Evolutionary conservation across 2,797 vertebrate species (phyloP), one percentile per base, ranked within the genome.

Genomic region (Spatula versicolor): DNA sequence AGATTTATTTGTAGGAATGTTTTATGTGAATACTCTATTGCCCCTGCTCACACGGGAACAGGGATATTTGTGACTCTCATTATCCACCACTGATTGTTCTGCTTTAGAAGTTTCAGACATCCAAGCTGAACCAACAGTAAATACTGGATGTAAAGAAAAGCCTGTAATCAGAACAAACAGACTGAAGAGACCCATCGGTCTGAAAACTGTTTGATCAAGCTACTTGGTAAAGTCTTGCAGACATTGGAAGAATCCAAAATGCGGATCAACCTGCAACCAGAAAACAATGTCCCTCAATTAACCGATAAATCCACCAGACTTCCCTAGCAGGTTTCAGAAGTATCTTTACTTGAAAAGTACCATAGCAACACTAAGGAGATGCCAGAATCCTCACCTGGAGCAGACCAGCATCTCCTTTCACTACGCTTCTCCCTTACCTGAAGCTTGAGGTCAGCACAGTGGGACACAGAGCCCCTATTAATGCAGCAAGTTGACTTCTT

Each of bases 61-160:
- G 82, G 10, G 10, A 39, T 78, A 72, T 78, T 81, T 88, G 58
- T 48, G 78, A 22, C 26, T 84, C 7, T 4, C 13, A 8, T 69
- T 55, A 43, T 73, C 33, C 30, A 46, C 22, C 26, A 28, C n/a
- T 15, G 31, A 75, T 28, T 31, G 25, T 25, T 83, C 46, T 79
- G 59, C 30, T 92, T 94, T 62, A 55, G 67, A 86, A 78, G 9
- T 73, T 92, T 86, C 41, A 92, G 71, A 52, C 43, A 69, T 54
- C 39, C 55, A 88, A 93, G 63, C n/a, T 81, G 67, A 88, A 88
- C 13, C 43, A 93, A 93, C 23, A 75, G 39, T 64, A 89, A 85
- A 62, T 2, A 30, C 4, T 35, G 45, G 31, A 60, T 74, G 21
- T 17, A 86, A 82, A 83, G 46, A 67, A 93, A 31, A 93, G 28